Evolutionary conservation across 2,888 invertebrate genomes (phyloP).

Genomic region (Macrosoma leucophasiata): DNA sequence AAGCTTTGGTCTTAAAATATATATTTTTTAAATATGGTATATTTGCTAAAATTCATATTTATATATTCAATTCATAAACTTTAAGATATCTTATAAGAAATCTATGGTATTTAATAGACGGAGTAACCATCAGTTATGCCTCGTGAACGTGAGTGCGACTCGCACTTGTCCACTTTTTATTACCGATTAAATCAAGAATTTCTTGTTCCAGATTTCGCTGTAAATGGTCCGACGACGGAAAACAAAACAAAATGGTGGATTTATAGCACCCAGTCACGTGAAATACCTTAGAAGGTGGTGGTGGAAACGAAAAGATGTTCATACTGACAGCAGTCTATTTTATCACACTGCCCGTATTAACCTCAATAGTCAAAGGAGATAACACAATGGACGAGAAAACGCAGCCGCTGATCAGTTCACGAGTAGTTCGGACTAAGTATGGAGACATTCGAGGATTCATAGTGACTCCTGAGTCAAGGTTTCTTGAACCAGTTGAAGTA

Average conservation of each 20-base stretch:
- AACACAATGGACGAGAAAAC: constrained; percentile 69
- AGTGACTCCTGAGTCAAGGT: constrained; percentile 86
- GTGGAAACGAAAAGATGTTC: constrained; percentile 63
- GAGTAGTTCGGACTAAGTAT: constrained; percentile 91
- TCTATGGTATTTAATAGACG: too few relatives aligned
- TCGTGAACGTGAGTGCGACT: too few relatives aligned
- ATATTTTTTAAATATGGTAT: too few relatives aligned
- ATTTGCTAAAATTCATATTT: too few relatives aligned
- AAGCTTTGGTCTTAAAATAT: too few relatives aligned
- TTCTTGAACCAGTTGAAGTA: constrained; percentile 92
- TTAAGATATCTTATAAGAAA: too few relatives aligned
- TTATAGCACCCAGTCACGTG: constrained; percentile 58
- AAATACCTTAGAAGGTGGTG: constrained; percentile 51
- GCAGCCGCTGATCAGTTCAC: constrained; percentile 80
- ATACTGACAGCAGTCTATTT: constrained; percentile 62
- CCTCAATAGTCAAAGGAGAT: constrained; percentile 62
- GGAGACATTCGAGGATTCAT: constrained; percentile 91
- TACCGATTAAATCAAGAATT: too few relatives aligned
- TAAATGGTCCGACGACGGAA: constrained; percentile 46
- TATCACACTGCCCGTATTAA: constrained; percentile 68
- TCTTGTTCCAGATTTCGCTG: constrained; percentile 61
- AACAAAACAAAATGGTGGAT: constrained; percentile 54
- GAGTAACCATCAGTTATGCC: too few relatives aligned
- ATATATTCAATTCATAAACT: too few relatives aligned
- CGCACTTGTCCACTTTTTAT: too few relatives aligned